A percentile compares a stretch with the other conserved stretches of the same genome.
These are phyloP conservation scores for Hucho hucho DNA, from an alignment of 2,113 vertebrate species.

Conservation along the genomic window DNA sequence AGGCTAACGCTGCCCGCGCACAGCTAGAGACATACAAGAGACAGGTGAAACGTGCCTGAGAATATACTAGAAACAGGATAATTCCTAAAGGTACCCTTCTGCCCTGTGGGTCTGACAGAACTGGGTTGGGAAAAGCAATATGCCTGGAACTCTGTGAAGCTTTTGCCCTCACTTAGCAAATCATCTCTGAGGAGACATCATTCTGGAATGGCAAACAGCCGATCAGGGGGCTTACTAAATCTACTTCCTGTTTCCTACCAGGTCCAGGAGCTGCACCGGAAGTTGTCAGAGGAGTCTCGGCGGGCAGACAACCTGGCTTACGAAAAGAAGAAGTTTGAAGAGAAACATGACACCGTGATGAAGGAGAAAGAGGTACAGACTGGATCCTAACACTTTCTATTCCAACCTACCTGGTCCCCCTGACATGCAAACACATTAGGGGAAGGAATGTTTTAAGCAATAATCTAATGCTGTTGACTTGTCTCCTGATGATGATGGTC, in stretches of 20 bases:
- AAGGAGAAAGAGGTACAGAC: constrained; percentile 92
- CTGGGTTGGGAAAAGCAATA: no score
- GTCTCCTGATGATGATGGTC: background rate
- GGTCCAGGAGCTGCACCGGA: constrained; percentile 92
- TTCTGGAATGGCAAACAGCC: background rate
- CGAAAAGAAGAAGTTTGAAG: constrained; percentile 90
- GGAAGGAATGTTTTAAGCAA: no score
- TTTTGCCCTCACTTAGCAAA: no score
- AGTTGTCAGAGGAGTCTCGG: constrained; percentile 89
- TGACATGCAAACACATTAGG: background rate
- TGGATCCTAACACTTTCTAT: background rate
- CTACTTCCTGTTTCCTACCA: constrained; percentile 47
- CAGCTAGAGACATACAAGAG: constrained; percentile 94
- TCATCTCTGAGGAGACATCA: no score
- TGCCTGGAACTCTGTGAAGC: no score
- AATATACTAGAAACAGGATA: background rate
- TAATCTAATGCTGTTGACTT: background rate
- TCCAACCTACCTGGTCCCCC: background rate
- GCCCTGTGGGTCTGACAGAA: background rate
- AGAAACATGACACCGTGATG: constrained; percentile 86
- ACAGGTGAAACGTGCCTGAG: constrained; percentile 75
- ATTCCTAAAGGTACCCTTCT: background rate
- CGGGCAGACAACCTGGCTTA: constrained; percentile 90
- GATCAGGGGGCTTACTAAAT: background rate
- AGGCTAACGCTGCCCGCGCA: constrained; percentile 90